phyloP scores from a whole-genome alignment of 2,113 vertebrate species.

The Melanotaenia duboulayi region DNA sequence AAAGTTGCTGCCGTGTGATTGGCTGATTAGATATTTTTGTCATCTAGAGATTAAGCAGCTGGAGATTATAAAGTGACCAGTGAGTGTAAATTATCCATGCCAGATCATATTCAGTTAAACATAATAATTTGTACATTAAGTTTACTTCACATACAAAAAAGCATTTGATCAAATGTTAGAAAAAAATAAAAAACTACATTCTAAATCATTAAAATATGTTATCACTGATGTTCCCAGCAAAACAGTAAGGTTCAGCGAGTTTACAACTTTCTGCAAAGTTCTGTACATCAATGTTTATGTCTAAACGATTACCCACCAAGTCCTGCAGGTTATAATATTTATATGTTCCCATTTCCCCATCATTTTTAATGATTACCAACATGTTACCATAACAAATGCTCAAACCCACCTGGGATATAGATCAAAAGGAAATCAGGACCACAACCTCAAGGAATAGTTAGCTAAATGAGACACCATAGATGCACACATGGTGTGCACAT shows the following conservation, averaged over 20 bases:
- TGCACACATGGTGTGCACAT: conserved; percentile 75
- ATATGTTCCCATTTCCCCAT: conserved; percentile 51
- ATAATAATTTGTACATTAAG: too few species aligned
- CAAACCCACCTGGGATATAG: conserved; percentile 44
- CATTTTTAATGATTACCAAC: conserved; percentile 59
- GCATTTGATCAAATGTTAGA: too few species aligned
- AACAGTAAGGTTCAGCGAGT: not conserved
- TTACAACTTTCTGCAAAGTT: not conserved
- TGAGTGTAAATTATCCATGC: too few species aligned
- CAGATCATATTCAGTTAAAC: too few species aligned
- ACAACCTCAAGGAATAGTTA: conserved; percentile 63
- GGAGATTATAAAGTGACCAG: too few species aligned
- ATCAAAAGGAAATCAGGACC: conserved; percentile 78
- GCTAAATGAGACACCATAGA: conserved; percentile 46
- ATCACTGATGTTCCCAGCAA: too few species aligned
- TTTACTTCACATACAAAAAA: too few species aligned
- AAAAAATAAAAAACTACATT: too few species aligned
- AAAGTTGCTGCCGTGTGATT: too few species aligned
- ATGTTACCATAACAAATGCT: conserved; percentile 75
- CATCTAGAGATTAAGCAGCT: too few species aligned
- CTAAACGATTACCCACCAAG: conserved; percentile 56
- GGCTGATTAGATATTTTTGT: too few species aligned
- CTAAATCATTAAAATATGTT: too few species aligned
- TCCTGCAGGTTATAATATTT: conserved; percentile 75
- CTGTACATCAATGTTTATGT: conserved; percentile 54